Evolutionary conservation across 2,888 invertebrate genomes (phyloP).

Genomic region (Tenthredo distinguenda): DNA sequence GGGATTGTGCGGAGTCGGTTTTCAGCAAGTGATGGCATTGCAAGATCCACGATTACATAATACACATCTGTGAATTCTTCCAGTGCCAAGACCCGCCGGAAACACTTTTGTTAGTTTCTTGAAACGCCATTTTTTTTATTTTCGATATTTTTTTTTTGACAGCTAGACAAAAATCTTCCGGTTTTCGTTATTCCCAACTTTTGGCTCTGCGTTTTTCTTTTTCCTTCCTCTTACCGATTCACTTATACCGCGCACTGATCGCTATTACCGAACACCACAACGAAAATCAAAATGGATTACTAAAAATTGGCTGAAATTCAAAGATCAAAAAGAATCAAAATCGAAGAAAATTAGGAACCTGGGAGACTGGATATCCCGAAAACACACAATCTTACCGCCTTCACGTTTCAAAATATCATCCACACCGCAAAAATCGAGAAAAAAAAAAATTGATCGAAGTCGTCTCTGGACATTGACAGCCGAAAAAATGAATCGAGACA

Average conservation of each 20-base stretch:
- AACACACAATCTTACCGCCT: neutral
- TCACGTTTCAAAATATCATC: neutral
- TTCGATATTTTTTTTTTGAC: neutral
- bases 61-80: conserved; percentile 78
- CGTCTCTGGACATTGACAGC: neutral
- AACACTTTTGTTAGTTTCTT: conserved; percentile 59
- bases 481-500: neutral
- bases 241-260: conserved; percentile 24
- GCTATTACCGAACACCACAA: neutral
- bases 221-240: neutral
- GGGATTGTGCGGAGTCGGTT: conserved; percentile 60
- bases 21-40: conserved; percentile 78
- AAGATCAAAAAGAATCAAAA: neutral
- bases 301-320: neutral
- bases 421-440: neutral
- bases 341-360: neutral
- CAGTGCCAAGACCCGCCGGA: conserved; percentile 78
- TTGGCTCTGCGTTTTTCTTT: neutral
- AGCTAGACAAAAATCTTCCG: neutral
- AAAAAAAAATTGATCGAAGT: neutral
- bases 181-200: neutral
- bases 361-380: neutral
- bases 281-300: neutral
- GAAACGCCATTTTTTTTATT: neutral
- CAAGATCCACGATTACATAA: conserved; percentile 78